phyloP scores from a whole-genome alignment of 2,113 vertebrate genomes.

The Nannospalax galili region DNA sequence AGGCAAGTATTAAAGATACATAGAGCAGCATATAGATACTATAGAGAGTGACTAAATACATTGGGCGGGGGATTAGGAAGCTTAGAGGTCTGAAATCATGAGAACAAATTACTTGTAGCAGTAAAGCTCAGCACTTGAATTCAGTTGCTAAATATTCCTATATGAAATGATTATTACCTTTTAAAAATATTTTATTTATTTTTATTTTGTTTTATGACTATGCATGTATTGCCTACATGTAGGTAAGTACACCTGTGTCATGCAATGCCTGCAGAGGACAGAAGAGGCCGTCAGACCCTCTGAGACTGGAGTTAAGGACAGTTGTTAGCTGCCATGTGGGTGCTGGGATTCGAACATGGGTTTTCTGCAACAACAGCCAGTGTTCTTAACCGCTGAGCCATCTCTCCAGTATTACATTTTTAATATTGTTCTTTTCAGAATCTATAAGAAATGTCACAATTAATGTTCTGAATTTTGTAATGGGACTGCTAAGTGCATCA shows the following conservation, averaged over 20 bases:
- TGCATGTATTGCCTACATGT: no score
- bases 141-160: slow-evolving; percentile 38
- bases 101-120: neutral
- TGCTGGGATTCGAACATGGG: no score
- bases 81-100: slow-evolving; percentile 27
- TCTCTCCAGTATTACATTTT: slow-evolving; percentile 34
- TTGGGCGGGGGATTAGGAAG: neutral
- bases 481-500: neutral
- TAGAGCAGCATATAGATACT: neutral
- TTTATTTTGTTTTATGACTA: no score
- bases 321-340: no score
- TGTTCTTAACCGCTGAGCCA: no score
- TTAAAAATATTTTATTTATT: no score
- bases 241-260: no score
- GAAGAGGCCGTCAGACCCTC: no score
- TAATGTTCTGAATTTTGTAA: slow-evolving; percentile 21
- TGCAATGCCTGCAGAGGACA: no score
- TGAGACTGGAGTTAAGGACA: no score
- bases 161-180: slow-evolving; percentile 39
- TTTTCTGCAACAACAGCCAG: no score
- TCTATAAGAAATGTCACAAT: slow-evolving; percentile 56
- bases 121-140: neutral
- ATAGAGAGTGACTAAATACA: neutral
- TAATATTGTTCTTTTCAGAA: slow-evolving; percentile 45
- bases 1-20: neutral